A percentile compares a stretch with the other conserved stretches of the same genome.
Conservation (phyloP, 2,888 invertebrate species). For the Luperina testacea region DNA sequence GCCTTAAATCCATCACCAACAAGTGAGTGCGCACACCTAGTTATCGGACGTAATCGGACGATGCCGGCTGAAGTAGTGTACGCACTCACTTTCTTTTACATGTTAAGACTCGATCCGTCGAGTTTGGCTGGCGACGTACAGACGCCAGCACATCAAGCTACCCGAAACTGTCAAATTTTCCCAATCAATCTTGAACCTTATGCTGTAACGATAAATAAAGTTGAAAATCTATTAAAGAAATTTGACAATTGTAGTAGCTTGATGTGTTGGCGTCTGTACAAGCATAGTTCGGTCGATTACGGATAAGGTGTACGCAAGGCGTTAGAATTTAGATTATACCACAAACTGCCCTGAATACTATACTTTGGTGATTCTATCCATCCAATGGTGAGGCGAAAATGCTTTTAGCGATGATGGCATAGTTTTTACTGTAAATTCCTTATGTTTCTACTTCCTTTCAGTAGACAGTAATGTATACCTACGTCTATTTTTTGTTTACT, state of each 20-base stretch:
- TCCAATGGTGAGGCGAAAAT: background rate
- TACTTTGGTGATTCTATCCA: background rate
- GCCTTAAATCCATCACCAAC: too few species aligned
- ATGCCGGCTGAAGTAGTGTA: background rate
- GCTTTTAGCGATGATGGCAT: background rate
- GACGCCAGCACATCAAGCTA: too few species aligned
- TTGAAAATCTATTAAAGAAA: too few species aligned
- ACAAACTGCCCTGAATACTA: background rate
- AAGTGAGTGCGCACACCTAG: background rate
- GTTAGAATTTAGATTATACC: background rate
- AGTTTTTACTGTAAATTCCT: background rate
- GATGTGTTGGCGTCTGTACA: too few species aligned
- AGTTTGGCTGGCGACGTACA: background rate
- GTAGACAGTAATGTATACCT: background rate
- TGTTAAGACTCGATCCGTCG: too few species aligned
- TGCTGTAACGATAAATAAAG: too few species aligned
- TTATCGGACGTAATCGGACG: background rate
- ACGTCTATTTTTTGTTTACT: background rate
- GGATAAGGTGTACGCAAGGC: background rate
- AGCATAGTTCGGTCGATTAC: background rate
- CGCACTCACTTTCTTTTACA: background rate
- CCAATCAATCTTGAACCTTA: too few species aligned
- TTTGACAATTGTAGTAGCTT: too few species aligned
- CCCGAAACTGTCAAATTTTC: too few species aligned
- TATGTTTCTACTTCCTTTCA: background rate